Evolutionary conservation across 2,113 vertebrate species (phyloP), one percentile per base, ranked within the genome.

Genomic region (Salvator merianae): DNA sequence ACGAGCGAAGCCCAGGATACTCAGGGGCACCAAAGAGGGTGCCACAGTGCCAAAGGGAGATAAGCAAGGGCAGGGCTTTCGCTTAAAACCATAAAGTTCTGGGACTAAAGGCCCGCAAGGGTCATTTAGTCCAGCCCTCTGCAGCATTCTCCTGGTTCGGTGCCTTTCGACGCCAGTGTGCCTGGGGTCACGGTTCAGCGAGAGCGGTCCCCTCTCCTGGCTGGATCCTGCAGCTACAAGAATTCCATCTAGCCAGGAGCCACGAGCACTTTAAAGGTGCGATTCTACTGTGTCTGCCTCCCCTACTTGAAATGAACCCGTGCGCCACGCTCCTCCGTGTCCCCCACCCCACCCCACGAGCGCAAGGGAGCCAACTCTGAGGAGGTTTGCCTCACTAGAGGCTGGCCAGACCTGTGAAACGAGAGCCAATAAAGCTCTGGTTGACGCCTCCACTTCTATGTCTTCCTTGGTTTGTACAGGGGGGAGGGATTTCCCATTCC

Each of bases 361-460:
- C 38, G n/a, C 5, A 2, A 55, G 76, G 83, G 55, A 50, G 83
- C 76, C 68, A 13, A 24, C 22, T 79, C 53, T 79, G 55, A 47
- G 40, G 16, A 62, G 76, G 30, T 53, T 9, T 9, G 9, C 62
- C 75, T 68, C 32, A 16, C 28, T 8, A 2, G 34, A 38, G 38
- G 7, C 0, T 68, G 76, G n/a, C 83, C 77, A 28, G 65, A 13
- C 76, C 83, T 85, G 76, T 85, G 83, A 85, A 85, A 72, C 8
- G 38, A 79, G 83, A 85, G 76, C 76, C 79, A 85, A 79, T 79
- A 85, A 85, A 85, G 76, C 55, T 85, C 68, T 40, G 32, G 13
- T 47, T 63, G n/a, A 53, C 14, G 22, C 68, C 53, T 72, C 40
- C 1, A 0, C 7, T 7, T 2, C 0, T 2, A 22, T 32, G 53